These are phyloP conservation scores for Vicugna pacos DNA, from an alignment of 2,113 vertebrate species.

Conservation along the genomic window DNA sequence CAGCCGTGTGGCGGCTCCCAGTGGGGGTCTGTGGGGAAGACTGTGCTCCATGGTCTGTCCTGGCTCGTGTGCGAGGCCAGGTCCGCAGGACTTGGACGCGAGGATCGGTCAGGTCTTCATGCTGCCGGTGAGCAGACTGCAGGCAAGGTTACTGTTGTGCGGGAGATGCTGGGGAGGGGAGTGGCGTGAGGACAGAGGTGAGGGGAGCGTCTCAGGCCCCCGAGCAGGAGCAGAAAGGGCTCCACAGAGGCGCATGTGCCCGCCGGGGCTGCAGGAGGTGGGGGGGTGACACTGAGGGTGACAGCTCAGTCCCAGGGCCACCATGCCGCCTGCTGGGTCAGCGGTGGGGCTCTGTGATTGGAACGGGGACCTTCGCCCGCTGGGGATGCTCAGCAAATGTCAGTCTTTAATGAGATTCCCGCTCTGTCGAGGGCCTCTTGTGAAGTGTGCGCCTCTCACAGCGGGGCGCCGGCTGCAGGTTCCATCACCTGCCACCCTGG, in stretches of 20 bases:
- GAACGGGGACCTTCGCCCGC: slow-evolving; percentile 71
- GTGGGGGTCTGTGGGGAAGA: not conserved
- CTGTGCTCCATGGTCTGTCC: not conserved
- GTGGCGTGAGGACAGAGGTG: accelerated
- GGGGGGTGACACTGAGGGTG: not conserved
- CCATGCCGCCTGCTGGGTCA: slow-evolving; percentile 12
- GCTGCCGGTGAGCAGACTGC: not conserved
- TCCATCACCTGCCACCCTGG: slow-evolving; percentile 8
- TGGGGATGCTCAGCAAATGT: slow-evolving; percentile 76
- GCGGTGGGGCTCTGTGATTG: slow-evolving; percentile 41
- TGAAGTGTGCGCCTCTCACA: not conserved
- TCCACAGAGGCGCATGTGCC: not conserved
- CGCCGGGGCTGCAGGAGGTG: not conserved
- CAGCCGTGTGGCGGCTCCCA: not conserved
- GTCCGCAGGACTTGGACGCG: not conserved
- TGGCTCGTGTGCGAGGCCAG: not conserved
- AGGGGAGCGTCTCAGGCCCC: not conserved
- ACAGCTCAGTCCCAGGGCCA: not conserved
- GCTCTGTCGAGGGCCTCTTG: slow-evolving; percentile 5
- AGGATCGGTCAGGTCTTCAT: not conserved
- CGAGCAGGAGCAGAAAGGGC: accelerated
- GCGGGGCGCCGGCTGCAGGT: slow-evolving; percentile 30
- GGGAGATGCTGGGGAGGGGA: not conserved
- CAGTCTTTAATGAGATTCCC: slow-evolving; percentile 76
- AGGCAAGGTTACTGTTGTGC: not conserved